Evolutionary conservation across 2,888 invertebrate genomes (phyloP).

Genomic region (Creontiades dilutus): DNA sequence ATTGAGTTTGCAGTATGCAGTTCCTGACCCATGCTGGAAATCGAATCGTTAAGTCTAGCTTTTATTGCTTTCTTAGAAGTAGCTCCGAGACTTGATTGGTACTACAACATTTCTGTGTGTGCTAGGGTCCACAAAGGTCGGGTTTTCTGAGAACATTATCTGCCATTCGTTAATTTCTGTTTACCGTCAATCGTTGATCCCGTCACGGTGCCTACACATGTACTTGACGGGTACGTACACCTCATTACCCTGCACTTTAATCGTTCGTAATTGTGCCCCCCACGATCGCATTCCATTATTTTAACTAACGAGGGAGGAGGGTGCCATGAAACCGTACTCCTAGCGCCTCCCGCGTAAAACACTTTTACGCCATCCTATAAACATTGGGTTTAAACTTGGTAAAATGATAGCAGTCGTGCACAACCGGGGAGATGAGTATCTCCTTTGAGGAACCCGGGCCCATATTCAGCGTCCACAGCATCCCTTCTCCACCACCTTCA

Average conservation of each 20-base stretch:
- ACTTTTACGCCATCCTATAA: constrained; percentile 32
- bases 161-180: not conserved
- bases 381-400: constrained; percentile 34
- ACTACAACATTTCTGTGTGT: no score
- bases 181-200: not conserved
- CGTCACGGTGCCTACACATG: not conserved
- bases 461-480: constrained; percentile 33
- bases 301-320: not conserved
- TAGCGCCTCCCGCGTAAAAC: constrained; percentile 27
- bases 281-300: constrained; percentile 36
- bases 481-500: constrained; percentile 18
- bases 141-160: no score
- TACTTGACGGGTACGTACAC: not conserved
- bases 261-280: constrained; percentile 8
- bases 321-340: constrained; percentile 22
- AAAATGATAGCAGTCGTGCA: constrained; percentile 57
- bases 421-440: constrained; percentile 12
- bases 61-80: no score
- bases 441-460: constrained; percentile 12
- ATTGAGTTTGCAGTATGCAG: no score
- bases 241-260: not conserved
- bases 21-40: no score
- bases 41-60: no score
- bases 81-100: no score
- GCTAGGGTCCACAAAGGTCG: no score